Evolutionary conservation across 2,888 invertebrate genomes (phyloP).

Genomic region (Chrysodeixis includens): DNA sequence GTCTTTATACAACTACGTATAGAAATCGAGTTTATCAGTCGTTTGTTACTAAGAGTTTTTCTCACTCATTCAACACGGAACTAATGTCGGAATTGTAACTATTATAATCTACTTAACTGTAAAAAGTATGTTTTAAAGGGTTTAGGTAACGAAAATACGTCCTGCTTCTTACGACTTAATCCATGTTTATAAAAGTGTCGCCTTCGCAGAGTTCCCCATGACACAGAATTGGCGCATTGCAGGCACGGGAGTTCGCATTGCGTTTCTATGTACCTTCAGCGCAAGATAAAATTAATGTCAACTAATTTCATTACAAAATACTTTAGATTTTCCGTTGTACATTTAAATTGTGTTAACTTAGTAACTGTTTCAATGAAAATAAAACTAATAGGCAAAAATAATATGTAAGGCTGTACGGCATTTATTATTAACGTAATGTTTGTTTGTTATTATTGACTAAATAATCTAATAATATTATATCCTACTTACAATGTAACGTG

Average conservation of each 20-base stretch:
- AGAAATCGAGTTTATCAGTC: neutral
- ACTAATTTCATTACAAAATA: neutral
- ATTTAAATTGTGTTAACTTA: too few species aligned
- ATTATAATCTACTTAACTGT: too few species aligned
- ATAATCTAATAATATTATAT: too few species aligned
- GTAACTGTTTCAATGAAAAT: too few species aligned
- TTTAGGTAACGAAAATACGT: neutral
- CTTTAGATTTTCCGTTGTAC: too few species aligned
- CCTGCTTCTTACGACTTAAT: neutral
- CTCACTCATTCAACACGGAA: neutral
- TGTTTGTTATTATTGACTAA: too few species aligned
- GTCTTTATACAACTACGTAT: neutral
- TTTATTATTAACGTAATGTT: too few species aligned
- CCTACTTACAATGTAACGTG: too few species aligned
- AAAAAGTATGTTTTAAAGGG: neutral
- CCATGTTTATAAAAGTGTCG: constrained; percentile 10
- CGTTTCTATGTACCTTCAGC: constrained; percentile 17
- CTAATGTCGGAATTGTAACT: neutral
- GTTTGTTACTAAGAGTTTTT: neutral
- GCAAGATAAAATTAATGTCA: neutral
- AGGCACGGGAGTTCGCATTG: constrained; percentile 40
- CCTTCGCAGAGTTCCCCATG: constrained; percentile 20
- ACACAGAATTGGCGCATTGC: constrained; percentile 57
- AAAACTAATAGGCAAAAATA: too few species aligned
- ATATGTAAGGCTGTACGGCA: too few species aligned